Evolutionary conservation across 2,113 vertebrate genomes (phyloP).

Genomic region (Python bivittatus): DNA sequence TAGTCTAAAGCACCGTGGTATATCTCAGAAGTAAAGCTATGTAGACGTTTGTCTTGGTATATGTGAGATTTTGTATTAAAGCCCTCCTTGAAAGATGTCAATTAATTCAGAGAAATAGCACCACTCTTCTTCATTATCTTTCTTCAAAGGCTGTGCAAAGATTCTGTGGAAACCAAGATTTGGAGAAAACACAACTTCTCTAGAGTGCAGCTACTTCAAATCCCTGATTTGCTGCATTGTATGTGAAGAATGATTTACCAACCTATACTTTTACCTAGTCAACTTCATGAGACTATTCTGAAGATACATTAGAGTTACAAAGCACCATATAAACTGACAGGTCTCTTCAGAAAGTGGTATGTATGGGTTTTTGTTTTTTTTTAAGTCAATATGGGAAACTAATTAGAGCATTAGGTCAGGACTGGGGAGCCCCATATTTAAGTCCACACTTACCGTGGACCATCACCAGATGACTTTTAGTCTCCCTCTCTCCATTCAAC

Average conservation of each 20-base stretch:
- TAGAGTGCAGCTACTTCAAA: not conserved
- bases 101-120: constrained; percentile 7
- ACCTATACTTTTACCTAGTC: not conserved
- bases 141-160: not conserved
- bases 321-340: not conserved
- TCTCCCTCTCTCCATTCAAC: not conserved
- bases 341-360: not conserved
- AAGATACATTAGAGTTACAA: not conserved
- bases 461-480: not conserved
- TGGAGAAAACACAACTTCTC: not conserved
- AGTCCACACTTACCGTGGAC: not conserved
- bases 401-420: not conserved
- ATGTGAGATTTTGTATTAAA: not conserved
- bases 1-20: not conserved
- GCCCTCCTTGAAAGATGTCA: not conserved
- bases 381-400: not conserved
- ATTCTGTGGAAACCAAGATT: not conserved
- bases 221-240: not conserved
- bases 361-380: no score
- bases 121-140: not conserved
- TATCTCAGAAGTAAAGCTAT: not conserved
- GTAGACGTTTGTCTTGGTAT: not conserved
- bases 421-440: not conserved
- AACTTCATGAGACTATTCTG: not conserved
- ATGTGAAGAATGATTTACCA: not conserved